Evolutionary conservation across 2,797 vertebrate species (phyloP), one percentile per base, ranked within the genome.

Genomic region (Pseudomugil gertrudae): DNA sequence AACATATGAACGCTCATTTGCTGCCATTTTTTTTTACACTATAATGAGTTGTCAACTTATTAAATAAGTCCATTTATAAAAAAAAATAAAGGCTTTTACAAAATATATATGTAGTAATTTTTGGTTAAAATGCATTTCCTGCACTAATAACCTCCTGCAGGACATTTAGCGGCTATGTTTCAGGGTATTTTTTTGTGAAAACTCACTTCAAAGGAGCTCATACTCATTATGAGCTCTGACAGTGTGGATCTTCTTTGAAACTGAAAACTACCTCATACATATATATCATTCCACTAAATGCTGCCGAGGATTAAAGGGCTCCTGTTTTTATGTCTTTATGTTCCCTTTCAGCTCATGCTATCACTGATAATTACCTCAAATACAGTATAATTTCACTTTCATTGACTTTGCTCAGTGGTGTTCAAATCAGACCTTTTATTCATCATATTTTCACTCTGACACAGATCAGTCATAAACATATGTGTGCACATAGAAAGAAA

Each of bases 341-440:
- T 63, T 66, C 38, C 60, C 47, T 67, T 81, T 84, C 68, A 69
- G 58, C 43, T 35, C 6, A 15, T 33, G 40, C 64, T 45, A 15
- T 21, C 23, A 38, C 63, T 69, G 5, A 64, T 66, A 57, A 65
- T 79, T 63, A 78, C 63, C 62, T 71, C 56, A 61, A 65, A 51
- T 67, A 29, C 19, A 17, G 55, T 58, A 57, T 73, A 66, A 62
- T 78, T 74, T 63, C 48, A 60, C 52, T 74, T 63, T 72, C 63
- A 78, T 66, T 74, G 61, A 67, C 74, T 78, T 66, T 56, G 51
- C 57, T 11, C 73, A 69, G 74, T 54, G 63, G 32, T 23, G 45
- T 76, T 64, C 30, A 26, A 30, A 30, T 68, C 71, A 36, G 38
- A 66, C 57, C 17, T 43, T 56, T 72, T 35, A 27, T 29, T 55